Evolutionary conservation across 2,888 invertebrate species (phyloP), one percentile per base, ranked within the genome.

Genomic region (Drosophila mettleri): DNA sequence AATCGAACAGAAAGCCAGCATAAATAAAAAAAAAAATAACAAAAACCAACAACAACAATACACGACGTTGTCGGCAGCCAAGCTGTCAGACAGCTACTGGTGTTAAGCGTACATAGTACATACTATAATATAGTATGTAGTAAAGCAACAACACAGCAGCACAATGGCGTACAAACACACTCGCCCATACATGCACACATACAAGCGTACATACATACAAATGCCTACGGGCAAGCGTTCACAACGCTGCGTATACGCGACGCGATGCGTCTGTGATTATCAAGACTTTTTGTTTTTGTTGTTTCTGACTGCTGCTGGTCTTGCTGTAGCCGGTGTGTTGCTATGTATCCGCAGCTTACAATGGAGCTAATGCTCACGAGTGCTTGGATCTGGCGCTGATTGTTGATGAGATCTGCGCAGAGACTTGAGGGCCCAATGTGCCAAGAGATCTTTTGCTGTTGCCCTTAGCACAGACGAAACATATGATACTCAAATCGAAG

Each of bases 81-180:
- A 89, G 89, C 88, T 73, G 83, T 89, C 89, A 85, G 88, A 83
- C 84, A 89, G 84, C 84, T 85, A 85, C 84, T 89, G 84, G 84
- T 85, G 89, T 85, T 85, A 78, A 85, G 74, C 84, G 89, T 89
- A 83, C 80, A 83, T 65, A 73, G 62, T 78, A 77, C 52, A 58
- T 48, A 62, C 55, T 68, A 69, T 60, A 60, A 39, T 74, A 69
- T 59, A 63, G 74, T 74, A 57, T 74, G 88, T 89, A 80, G 86
- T 86, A 81, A 72, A 81, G 53, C 54, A 78, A 71, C 70, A 71
- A 45, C 60, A 65, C 67, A 78, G 46, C 64, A 74, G 48, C 64
- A 75, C 58, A 70, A 45, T 63, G 45, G 31, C 43, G 49, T 34
- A 31, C 43, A 59, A 27, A 66, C 34, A 52, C 39, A 43, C 45